phyloP scores from a whole-genome alignment of 2,888 invertebrate genomes.

The Toxonevra muliebris region DNA sequence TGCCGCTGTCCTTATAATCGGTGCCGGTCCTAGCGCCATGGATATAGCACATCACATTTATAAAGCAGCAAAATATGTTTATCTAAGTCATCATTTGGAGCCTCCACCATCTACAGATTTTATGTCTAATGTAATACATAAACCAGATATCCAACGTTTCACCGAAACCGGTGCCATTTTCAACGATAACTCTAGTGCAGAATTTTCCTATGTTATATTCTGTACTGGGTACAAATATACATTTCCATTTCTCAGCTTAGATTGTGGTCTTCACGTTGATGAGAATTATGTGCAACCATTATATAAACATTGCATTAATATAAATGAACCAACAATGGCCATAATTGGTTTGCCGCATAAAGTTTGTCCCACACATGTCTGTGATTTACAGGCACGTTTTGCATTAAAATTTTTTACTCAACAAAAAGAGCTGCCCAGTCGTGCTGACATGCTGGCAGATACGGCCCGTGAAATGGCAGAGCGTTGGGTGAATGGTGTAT shows the following conservation, averaged over 20 bases:
- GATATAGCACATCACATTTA: conserved; percentile 77
- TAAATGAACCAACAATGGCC: conserved; percentile 79
- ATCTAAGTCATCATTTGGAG: conserved; percentile 75
- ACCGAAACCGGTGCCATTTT: conserved; percentile 69
- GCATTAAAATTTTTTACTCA: conserved; percentile 73
- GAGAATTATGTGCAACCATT: conserved; percentile 83
- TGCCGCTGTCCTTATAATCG: conserved; percentile 79
- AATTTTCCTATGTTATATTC: conserved; percentile 75
- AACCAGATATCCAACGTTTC: conserved; percentile 70
- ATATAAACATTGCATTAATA: conserved; percentile 86
- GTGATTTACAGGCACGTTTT: conserved; percentile 78
- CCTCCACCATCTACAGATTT: conserved; percentile 67
- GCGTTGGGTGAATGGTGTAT: conserved; percentile 68
- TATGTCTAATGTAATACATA: conserved; percentile 73
- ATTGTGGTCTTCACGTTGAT: conserved; percentile 75
- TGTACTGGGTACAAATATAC: conserved; percentile 82
- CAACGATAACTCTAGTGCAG: conserved; percentile 71
- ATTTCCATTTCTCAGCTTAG: conserved; percentile 76
- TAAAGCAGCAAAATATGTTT: conserved; percentile 69
- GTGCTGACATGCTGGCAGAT: conserved; percentile 71
- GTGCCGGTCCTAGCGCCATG: conserved; percentile 86
- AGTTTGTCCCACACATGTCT: conserved; percentile 83
- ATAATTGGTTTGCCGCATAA: conserved; percentile 84
- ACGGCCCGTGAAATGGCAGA: conserved; percentile 71
- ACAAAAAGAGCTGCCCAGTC: conserved; percentile 70